These are phyloP conservation scores for Camponotus vicinus DNA, from an alignment of 1,140 invertebrate genomes.

Conservation along the genomic window DNA sequence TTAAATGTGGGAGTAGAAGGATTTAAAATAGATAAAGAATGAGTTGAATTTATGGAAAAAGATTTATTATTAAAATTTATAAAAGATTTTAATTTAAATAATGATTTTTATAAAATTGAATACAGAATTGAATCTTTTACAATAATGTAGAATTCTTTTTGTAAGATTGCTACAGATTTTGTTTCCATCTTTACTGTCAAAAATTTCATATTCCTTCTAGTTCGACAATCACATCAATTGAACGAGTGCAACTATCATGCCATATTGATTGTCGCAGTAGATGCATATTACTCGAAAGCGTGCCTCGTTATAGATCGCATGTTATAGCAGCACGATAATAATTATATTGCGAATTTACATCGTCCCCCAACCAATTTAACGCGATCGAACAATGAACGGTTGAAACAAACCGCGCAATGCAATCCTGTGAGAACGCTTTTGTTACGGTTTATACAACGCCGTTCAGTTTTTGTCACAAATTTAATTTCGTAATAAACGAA, in stretches of 20 bases:
- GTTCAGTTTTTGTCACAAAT: not conserved
- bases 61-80: too few species aligned
- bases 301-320: not conserved
- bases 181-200: not conserved
- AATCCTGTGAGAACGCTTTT: not conserved
- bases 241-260: not conserved
- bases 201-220: not conserved
- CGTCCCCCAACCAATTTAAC: not conserved
- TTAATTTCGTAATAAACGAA: not conserved
- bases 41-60: too few species aligned
- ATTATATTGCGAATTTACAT: conserved; percentile 12
- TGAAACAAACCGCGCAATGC: not conserved
- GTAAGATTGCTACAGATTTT: not conserved
- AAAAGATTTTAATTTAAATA: too few species aligned
- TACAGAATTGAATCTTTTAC: not conserved
- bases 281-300: not conserved
- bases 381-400: conserved; percentile 1
- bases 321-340: not conserved
- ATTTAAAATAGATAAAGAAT: too few species aligned
- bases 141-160: not conserved
- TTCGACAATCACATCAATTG: not conserved
- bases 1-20: too few species aligned
- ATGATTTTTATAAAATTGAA: too few species aligned
- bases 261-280: not conserved
- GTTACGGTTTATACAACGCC: too few species aligned